Evolutionary conservation across 2,797 vertebrate species (phyloP), one percentile per base, ranked within the genome.

Genomic region (Pelochelys cantorii): DNA sequence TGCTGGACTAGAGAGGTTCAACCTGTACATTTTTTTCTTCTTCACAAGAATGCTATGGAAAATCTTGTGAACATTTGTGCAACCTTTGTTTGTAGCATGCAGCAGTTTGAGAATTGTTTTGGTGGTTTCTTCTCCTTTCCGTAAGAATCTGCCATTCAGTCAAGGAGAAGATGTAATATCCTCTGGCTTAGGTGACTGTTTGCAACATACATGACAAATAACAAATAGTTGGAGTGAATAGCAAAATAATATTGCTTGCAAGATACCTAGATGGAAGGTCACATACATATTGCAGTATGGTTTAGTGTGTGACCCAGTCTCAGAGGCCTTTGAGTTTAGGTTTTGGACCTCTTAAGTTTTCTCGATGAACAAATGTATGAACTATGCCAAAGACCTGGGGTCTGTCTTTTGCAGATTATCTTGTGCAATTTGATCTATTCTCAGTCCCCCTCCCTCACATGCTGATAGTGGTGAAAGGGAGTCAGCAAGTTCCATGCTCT

Each of bases 191-290:
- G 14, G 55, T 1, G 10, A 57, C 23, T 77, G 4, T 52, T 1
- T 0, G 20, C 78, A 53, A 48, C 5, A 0, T 3, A 1, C 11
- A 10, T 8, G 55, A 71, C 54, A 37, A 55, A 4, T 22, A 15
- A 81, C 55, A 31, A 71, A 56, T 77, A 29, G 18, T 14, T 6
- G 29, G 23, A 79, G 22, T 5, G 62, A 59, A 31, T 83, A 90
- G 42, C 60, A 27, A 34, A 42, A 13, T 15, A 23, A 34, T 54
- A 14, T 3, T 31, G 52, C n/a, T 81, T 22, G n/a, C 4, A 0
- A 31, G 59, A 11, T 1, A 5, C 68, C 17, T 55, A 29, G 42
- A 15, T 59, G 20, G 48, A n/a, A 85, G 54, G 14, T 27, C 42
- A 34, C 4, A 15, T 10, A 3, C 23, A 1, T 8, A 0, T 0